Evolutionary conservation across 2,797 vertebrate genomes (phyloP), one percentile per base, ranked within the genome.

Genomic region (Poecile montanus): DNA sequence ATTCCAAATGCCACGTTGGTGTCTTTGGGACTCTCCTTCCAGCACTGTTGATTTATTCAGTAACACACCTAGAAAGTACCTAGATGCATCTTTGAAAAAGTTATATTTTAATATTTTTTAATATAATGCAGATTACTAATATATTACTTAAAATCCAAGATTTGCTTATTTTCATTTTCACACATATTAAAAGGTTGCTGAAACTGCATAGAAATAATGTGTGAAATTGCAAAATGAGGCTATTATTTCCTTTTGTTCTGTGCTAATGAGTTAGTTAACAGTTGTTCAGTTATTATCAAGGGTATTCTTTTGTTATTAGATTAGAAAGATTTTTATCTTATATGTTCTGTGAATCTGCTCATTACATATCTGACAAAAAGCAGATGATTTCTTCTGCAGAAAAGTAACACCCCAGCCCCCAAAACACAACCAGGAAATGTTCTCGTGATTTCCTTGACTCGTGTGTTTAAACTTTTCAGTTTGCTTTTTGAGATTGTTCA

Each of bases 191-290:
- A 93, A 91, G 15, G 19, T 82, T 95, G 77, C 61, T 80, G 44
- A 88, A 93, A 70, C 75, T 42, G 26, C 61, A 87, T 40, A 62
- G 54, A 88, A 91, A 67, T 87, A 82, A 85, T 47, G 56, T 74
- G 68, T 62, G 75, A 93, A 97, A 94, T 81, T 87, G 57, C 30
- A 90, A 93, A 96, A 94, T 56, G 40, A 88, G 48, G 42, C 51
- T 93, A 84, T 91, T 94, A 88, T 91, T 88, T 91, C 76, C 66
- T 45, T 92, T 89, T 91, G 67, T 93, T 92, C 56, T 81, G 27
- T 86, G 81, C 32, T 95, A 95, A 96, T 95, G 62, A 84, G 94
- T 84, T 96, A 36, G 89, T 95, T 95, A 96, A 67, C 30, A 61
- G 57, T 91, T 85, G 79, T 93, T 96, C 68, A 36, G 63, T 84